Conservation (phyloP, 2,888 invertebrate species). For the Gastrophysa polygoni region DNA sequence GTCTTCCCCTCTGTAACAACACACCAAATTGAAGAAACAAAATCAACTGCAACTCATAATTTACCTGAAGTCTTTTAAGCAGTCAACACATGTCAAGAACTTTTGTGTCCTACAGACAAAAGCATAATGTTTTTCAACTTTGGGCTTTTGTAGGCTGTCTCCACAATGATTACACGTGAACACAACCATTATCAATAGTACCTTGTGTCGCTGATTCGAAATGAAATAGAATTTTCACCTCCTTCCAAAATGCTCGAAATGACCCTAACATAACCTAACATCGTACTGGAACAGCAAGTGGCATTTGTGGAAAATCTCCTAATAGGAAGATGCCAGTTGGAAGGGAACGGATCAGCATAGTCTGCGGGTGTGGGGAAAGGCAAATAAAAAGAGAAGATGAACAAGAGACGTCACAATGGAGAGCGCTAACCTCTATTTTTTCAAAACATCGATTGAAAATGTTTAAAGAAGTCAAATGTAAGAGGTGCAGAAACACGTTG, state of each 20-base stretch:
- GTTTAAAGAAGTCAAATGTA: slow-evolving; percentile 47
- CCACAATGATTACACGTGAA: slow-evolving; percentile 94
- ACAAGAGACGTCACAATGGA: too few relatives aligned
- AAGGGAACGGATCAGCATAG: too few relatives aligned
- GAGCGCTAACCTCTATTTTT: too few relatives aligned
- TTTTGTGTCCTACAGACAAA: slow-evolving; percentile 71
- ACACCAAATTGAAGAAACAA: slow-evolving; percentile 6
- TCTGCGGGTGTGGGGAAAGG: too few relatives aligned
- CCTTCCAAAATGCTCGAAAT: too few relatives aligned
- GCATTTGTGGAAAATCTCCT: too few relatives aligned
- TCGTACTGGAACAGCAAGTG: too few relatives aligned
- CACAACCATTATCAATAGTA: slow-evolving; percentile 76
- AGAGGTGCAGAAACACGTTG: slow-evolving; percentile 50
- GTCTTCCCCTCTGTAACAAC: slow-evolving; percentile 69
- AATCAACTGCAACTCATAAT: slow-evolving; percentile 37
- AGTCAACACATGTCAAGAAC: slow-evolving; percentile 90
- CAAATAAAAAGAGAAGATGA: too few relatives aligned
- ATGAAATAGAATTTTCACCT: too few relatives aligned
- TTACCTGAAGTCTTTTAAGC: slow-evolving; percentile 86
- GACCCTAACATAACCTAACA: too few relatives aligned
- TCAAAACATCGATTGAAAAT: slow-evolving; percentile 1
- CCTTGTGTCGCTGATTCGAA: too few relatives aligned
- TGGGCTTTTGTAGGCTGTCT: slow-evolving; percentile 87
- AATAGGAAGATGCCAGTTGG: too few relatives aligned
- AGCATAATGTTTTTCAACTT: slow-evolving; percentile 87